Evolutionary conservation across 1,140 invertebrate species (phyloP), one percentile per base, ranked within the genome.

Genomic region (Globodera ellingtonae): DNA sequence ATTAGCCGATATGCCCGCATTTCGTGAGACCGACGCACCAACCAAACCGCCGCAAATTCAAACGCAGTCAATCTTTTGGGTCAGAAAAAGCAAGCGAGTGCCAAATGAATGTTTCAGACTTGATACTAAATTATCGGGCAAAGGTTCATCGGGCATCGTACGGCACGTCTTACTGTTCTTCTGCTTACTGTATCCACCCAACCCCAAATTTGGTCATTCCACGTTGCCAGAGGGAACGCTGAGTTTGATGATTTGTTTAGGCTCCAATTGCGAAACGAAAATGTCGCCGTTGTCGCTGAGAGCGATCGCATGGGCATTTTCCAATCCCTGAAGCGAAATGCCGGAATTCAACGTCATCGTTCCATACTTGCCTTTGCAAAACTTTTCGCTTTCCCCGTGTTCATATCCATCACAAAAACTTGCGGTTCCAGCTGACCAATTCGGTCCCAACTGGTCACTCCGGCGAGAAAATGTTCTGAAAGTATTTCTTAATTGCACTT

Each of bases 351-450:
- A 77, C 15, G 35, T 18, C 44, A 62, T 24, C 24, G 50, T 46
- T 18, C 48, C 44, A 24, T 10, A 78, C 15, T 65, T 69, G 85
- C 85, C 85, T 88, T 84, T 15, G 83, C 83, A 79, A 88, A 85
- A 10, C 83, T 89, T 44, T 87, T 83, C 7, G 87, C 88, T 35
- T 81, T 81, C 50, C 87, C 87, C 13, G 81, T 85, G 71, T 89
- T 81, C 84, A 89, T 88, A 77, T 88, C 88, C 82, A 88, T 88
- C 6, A 86, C 79, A 77, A 88, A 88, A 35, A 88, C 73, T 76
- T 84, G 79, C 8, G 84, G 78, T 24, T 89, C 87, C n/a, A 82
- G 8, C 15, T 77, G 62, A 18, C 52, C 82, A 65, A 82, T 80
- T 24, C 74, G 52, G 62, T 86, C 81, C 10, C 71, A 50, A 72